phyloP scores from a whole-genome alignment of 2,113 vertebrate species.

The Callaeas wilsoni region DNA sequence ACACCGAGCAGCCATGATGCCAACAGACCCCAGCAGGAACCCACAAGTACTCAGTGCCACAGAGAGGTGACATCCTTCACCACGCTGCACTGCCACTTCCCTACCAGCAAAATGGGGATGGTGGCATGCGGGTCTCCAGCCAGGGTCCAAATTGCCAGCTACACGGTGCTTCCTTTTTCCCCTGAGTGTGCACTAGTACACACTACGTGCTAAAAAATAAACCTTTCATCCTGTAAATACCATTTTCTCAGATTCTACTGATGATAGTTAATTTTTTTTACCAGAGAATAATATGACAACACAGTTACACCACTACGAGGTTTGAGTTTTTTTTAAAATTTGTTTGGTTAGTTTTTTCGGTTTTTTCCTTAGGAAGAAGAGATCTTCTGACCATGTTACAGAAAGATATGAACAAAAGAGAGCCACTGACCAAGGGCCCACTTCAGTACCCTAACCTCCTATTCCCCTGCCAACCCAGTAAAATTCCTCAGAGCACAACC shows the following conservation, averaged over 20 bases:
- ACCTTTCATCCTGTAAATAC: background rate
- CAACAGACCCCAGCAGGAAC: background rate
- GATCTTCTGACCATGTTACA: background rate
- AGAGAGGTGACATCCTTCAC: background rate
- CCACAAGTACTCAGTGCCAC: background rate
- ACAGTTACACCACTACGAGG: background rate
- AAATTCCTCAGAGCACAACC: conserved; percentile 36
- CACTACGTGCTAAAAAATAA: background rate
- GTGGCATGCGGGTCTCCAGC: rapidly evolving
- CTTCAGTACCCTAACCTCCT: background rate
- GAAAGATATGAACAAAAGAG: background rate
- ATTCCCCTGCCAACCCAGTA: background rate
- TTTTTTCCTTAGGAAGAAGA: background rate
- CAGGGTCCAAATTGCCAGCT: background rate
- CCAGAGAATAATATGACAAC: background rate
- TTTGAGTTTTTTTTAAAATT: background rate
- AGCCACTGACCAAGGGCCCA: background rate
- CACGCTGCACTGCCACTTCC: rapidly evolving
- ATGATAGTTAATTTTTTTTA: background rate
- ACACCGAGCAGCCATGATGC: rapidly evolving
- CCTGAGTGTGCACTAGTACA: background rate
- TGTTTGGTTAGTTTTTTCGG: background rate
- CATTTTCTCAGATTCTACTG: background rate
- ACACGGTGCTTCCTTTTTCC: background rate
- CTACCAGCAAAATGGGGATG: rapidly evolving